phyloP scores from a whole-genome alignment of 2,113 vertebrate genomes.

The Pangasianodon gigas region DNA sequence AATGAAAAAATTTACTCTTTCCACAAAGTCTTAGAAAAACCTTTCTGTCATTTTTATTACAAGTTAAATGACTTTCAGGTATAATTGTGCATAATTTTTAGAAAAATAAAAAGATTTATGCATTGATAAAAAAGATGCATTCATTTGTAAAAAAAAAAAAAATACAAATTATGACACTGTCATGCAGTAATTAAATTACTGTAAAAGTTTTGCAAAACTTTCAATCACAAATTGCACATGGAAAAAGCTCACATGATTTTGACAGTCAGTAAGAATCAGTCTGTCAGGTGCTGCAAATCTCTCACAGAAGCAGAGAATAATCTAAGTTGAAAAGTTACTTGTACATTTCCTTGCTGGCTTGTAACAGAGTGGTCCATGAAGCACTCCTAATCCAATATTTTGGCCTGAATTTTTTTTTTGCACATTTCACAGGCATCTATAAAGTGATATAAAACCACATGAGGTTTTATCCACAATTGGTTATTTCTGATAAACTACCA shows the following conservation, averaged over 20 bases:
- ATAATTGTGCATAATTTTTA: neutral
- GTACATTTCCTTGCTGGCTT: neutral
- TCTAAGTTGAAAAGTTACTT: neutral
- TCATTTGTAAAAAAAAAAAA: neutral
- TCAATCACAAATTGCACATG: neutral
- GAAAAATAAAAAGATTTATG: neutral
- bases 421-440: neutral
- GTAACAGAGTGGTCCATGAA: neutral
- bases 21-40: neutral
- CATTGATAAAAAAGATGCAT: neutral
- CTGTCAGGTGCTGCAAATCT: neutral
- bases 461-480: neutral
- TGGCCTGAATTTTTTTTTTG: neutral
- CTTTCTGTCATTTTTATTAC: neutral
- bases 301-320: no score
- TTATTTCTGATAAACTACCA: neutral
- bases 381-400: neutral
- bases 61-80: neutral
- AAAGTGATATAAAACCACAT: neutral
- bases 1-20: neutral
- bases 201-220: neutral
- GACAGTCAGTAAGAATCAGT: neutral
- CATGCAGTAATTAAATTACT: neutral
- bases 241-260: neutral
- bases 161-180: neutral